Base-by-base conservation (phyloP, 2,888 invertebrate genomes). In the Cantharis flavilabris region DNA sequence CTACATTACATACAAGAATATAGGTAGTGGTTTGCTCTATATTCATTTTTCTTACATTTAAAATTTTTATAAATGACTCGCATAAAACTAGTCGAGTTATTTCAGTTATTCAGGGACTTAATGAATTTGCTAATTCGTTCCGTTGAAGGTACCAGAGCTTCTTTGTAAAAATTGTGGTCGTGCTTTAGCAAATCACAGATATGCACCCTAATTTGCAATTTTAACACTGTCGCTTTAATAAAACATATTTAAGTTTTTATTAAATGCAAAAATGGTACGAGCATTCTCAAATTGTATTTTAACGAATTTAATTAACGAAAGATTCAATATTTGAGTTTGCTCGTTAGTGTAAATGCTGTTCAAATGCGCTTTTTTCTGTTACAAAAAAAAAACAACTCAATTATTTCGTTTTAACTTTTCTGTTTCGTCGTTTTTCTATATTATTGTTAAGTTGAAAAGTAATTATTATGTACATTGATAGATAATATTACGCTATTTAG, bases 71-170 rank as follows among this genome's bases (percentile, higher is more conserved):
- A 62, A 23, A 67, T 23, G 49, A 49, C 49, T 49, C 49, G 2
- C 28, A 23, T 69, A 13, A 28, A 16, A 11, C 28, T 30, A 62
- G 14, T 14, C 4, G 71, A 71, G 62, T 71, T 71, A 71, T 26
- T 67, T 67, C 65, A 67, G 65, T 67, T 23, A n/a, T 67, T 67
- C 18, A 67, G 20, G 20, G 20, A 67, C 14, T 67, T 26, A 62
- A 62, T 67, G 71, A 11, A 75, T 75, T 75, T 62, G 76, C 75
- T 70, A 73, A 77, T 70, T 76, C 79, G 79, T 81, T 82, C 81
- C 83, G 81, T 84, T 82, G 81, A 67, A 83, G 84, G 86, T 86
- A 86, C 85, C 85, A 85, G 85, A 84, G 87, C 86, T 86, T 87
- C 83, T 82, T 81, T 85, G 84, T 83, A 82, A 85, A 26, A 81